Conservation (phyloP, 2,888 invertebrate genomes). For the Melanargia galathea region DNA sequence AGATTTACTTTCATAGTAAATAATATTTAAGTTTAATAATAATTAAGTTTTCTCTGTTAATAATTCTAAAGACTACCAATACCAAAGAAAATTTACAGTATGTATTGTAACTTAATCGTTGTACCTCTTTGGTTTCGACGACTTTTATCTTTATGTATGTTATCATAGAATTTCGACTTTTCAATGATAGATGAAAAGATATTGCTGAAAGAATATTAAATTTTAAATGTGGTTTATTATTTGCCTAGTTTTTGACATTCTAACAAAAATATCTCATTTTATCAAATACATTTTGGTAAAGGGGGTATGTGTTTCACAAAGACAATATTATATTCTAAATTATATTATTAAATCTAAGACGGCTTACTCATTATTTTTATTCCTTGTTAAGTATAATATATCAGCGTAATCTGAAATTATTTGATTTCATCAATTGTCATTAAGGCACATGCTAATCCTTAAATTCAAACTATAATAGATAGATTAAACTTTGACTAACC, state of each 20-base stretch:
- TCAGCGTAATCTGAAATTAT: constrained; percentile 11
- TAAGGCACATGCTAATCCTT: neutral
- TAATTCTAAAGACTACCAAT: no score
- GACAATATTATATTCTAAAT: neutral
- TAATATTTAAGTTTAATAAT: no score
- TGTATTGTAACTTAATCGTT: no score
- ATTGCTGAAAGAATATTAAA: neutral
- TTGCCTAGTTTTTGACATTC: neutral
- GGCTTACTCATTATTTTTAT: neutral
- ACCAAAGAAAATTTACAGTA: no score
- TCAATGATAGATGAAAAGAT: neutral
- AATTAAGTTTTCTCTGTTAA: no score
- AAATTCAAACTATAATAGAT: neutral
- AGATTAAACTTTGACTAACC: constrained; percentile 21
- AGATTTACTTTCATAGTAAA: no score
- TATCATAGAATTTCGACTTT: neutral
- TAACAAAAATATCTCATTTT: neutral
- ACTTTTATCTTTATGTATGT: neutral
- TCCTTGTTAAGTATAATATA: constrained; percentile 4
- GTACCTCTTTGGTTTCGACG: neutral
- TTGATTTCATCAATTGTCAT: neutral
- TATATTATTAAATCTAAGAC: neutral
- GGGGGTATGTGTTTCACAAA: no score
- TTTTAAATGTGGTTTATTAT: neutral
- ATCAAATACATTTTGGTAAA: no score